Evolutionary conservation across 2,797 vertebrate genomes (phyloP).

Genomic region (Phrynocephalus forsythii): DNA sequence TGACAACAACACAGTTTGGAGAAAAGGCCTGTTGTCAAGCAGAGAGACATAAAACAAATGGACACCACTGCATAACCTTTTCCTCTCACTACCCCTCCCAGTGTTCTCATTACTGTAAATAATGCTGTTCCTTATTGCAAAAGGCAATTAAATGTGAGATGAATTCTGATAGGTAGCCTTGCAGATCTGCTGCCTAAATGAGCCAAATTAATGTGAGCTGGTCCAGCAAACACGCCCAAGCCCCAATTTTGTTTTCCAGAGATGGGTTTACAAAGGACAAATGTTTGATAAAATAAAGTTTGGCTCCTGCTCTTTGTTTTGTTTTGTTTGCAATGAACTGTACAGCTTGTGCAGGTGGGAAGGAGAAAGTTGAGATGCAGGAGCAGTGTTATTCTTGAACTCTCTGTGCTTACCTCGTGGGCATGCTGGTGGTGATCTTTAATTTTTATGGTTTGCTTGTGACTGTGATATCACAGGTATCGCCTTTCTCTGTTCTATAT

Average conservation of each 20-base stretch:
- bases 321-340: too few relatives aligned
- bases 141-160: slow-evolving; percentile 47
- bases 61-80: slow-evolving; percentile 45
- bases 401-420: too few relatives aligned
- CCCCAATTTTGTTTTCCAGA: neutral
- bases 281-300: neutral
- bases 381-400: too few relatives aligned
- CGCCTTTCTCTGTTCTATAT: too few relatives aligned
- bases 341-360: too few relatives aligned
- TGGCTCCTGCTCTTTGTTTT: neutral
- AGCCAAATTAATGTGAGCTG: rapidly evolving
- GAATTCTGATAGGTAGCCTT: slow-evolving; percentile 17
- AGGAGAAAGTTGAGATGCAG: too few relatives aligned
- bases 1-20: slow-evolving; percentile 43
- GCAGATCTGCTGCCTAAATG: slow-evolving; percentile 27
- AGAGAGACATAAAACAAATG: slow-evolving; percentile 45
- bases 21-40: neutral
- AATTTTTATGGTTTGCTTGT: too few relatives aligned
- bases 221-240: rapidly evolving
- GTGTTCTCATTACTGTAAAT: slow-evolving; percentile 63
- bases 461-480: too few relatives aligned
- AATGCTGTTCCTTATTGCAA: slow-evolving; percentile 51
- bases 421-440: too few relatives aligned
- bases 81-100: slow-evolving; percentile 45
- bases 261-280: neutral